These are phyloP conservation scores for Cinclus mexicanus DNA, from an alignment of 2,113 vertebrate genomes.

Conservation along the genomic window DNA sequence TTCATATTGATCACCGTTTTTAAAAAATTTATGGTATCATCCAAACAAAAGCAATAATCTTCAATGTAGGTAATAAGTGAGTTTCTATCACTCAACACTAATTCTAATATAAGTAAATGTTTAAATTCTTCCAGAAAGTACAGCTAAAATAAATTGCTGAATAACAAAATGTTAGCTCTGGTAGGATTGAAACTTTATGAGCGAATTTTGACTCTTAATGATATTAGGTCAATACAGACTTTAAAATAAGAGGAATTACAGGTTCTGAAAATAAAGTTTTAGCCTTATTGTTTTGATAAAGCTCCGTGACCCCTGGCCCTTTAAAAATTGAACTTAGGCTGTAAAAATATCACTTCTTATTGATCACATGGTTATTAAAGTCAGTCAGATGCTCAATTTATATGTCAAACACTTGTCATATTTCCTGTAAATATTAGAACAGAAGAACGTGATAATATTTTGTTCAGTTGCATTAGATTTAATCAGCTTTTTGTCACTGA, in stretches of 20 bases:
- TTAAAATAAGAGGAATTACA: conserved; percentile 5
- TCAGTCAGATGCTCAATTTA: conserved; percentile 93
- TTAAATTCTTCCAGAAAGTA: background rate
- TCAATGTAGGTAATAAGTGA: background rate
- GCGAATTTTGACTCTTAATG: conserved; percentile 42
- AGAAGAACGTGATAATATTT: conserved; percentile 61
- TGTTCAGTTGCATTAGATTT: conserved; percentile 56
- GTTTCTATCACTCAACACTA: background rate
- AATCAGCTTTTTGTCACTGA: conserved; percentile 52
- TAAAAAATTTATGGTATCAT: background rate
- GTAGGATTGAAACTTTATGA: background rate
- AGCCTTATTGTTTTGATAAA: conserved; percentile 90
- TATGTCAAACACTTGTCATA: conserved; percentile 91
- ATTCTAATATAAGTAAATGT: background rate
- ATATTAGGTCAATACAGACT: conserved; percentile 1
- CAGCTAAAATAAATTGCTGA: background rate
- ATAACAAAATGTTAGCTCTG: background rate
- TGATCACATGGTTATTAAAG: conserved; percentile 98
- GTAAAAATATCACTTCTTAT: conserved; percentile 98
- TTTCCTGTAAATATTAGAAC: conserved; percentile 79
- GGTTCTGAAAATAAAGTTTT: conserved; percentile 76
- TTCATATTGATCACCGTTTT: background rate
- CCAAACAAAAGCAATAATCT: background rate
- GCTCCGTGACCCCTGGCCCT: conserved; percentile 82
- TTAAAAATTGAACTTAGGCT: conserved; percentile 91